Conservation (phyloP, 2,113 vertebrate genomes). For the Uria lomvia region DNA sequence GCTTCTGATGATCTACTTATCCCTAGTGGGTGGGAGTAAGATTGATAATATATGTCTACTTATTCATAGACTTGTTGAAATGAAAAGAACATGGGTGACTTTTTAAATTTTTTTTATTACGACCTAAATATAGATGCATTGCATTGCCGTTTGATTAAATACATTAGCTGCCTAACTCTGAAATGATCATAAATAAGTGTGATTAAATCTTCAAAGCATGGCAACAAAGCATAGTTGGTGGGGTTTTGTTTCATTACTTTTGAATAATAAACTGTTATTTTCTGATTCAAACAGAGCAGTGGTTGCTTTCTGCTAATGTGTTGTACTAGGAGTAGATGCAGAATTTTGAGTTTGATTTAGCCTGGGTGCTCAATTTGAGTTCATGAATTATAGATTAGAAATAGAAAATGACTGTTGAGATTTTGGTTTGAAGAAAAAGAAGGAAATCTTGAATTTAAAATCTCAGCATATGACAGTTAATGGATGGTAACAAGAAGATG, state of each 20-base stretch:
- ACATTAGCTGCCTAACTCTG: constrained; percentile 45
- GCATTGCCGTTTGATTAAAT: constrained; percentile 55
- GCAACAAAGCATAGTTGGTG: constrained; percentile 17
- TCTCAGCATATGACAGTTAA: constrained; percentile 61
- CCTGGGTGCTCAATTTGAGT: constrained; percentile 66
- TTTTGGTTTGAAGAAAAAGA: constrained; percentile 69
- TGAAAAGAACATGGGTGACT: neutral
- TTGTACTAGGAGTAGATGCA: constrained; percentile 57
- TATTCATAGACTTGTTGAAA: constrained; percentile 40
- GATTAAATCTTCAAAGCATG: constrained; percentile 47
- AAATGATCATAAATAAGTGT: constrained; percentile 54
- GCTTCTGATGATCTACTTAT: neutral
- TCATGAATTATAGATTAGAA: constrained; percentile 79
- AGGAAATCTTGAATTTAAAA: constrained; percentile 76
- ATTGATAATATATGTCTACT: constrained; percentile 7
- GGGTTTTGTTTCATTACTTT: constrained; percentile 54
- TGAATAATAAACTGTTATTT: constrained; percentile 55
- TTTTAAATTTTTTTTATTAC: neutral
- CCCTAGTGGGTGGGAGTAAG: neutral
- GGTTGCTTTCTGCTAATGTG: constrained; percentile 31
- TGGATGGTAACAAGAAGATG: constrained; percentile 57
- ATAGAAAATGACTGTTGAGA: constrained; percentile 70
- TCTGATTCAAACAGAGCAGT: constrained; percentile 6
- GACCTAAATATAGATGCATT: constrained; percentile 53
- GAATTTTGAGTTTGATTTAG: constrained; percentile 71